Base-by-base conservation (phyloP, 2,113 vertebrate species). In the Ictidomys tridecemlineatus region DNA sequence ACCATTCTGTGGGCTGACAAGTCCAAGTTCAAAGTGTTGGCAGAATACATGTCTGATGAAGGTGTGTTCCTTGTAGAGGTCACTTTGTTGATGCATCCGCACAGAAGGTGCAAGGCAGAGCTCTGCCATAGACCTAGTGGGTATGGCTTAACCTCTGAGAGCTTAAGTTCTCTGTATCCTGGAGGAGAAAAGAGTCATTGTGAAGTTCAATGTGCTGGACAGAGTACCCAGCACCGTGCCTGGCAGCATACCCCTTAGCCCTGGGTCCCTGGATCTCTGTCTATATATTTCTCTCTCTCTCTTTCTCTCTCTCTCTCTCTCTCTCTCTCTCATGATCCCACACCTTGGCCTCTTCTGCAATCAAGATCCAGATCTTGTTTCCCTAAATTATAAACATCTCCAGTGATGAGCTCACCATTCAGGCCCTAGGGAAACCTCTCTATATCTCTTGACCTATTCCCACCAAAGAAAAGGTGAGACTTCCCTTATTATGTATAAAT, bases 31-130 rank as follows among this genome's bases (percentile, higher is more conserved):
- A 22, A 45, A 70, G 24, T 28, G 8, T 18, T 10, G 48, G 58
- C 76, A 39, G 28, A 82, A 45, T 42, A 18, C 9, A 7, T 20
- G 28, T 39, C 63, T 26, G n/a, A 48, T 12, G 16, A 65, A 45
- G 42, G 6, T 13, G 34, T 39, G 22, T 45, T n/a, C 14, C 1
- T 26, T 26, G 6, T 26, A 56, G n/a, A 26, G 13, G 0, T 70
- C 24, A 1, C 28, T n/a, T 4, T 70, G 13, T 72, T 7, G 12
- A 5, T 4, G n/a, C 48, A 11, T 28, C 67, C 9, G 3, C 2
- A 4, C 7, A 6, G 32, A 22, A 8, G 16, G 11, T 18, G 7
- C 34, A 18, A 6, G 45, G 58, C 4, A 1, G 4, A 11, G 10
- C 3, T 39, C 37, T 32, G 5, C 56, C 42, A 30, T 67, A 58